These are phyloP conservation scores for Plebejus argus DNA, from an alignment of 2,888 invertebrate species.

Conservation along the genomic window DNA sequence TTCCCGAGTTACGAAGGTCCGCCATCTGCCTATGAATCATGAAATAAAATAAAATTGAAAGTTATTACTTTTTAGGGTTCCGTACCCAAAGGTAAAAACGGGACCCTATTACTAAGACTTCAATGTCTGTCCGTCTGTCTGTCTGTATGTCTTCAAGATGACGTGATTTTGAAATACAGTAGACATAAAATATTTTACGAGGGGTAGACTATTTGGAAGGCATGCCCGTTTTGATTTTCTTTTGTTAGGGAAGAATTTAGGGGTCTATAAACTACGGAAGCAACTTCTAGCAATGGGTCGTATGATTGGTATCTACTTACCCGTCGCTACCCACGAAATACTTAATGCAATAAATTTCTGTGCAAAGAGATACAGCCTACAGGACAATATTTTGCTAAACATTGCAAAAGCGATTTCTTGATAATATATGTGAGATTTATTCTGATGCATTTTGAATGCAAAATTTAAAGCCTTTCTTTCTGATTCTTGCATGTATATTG, in stretches of 20 bases:
- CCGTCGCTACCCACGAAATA: not conserved
- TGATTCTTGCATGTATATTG: too few species aligned
- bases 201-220: not conserved
- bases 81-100: too few species aligned
- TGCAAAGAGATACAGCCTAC: not conserved
- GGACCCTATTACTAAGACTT: too few species aligned
- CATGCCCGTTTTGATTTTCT: not conserved
- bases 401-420: not conserved
- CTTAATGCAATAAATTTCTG: not conserved
- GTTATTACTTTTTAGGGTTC: too few species aligned
- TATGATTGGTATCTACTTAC: slow-evolving; percentile 1
- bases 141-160: too few species aligned
- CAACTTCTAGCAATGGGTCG: not conserved
- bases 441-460: not conserved
- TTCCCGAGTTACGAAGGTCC: too few species aligned
- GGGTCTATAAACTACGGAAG: slow-evolving; percentile 1
- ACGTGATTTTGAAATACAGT: too few species aligned
- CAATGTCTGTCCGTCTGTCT: too few species aligned
- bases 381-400: not conserved
- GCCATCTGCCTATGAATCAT: too few species aligned
- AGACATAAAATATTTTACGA: too few species aligned
- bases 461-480: too few species aligned
- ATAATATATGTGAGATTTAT: not conserved
- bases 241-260: not conserved
- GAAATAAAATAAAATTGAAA: too few species aligned